These are phyloP conservation scores for Lepidotrigona ventralis DNA, from an alignment of 1,140 invertebrate genomes.

Conservation along the genomic window DNA sequence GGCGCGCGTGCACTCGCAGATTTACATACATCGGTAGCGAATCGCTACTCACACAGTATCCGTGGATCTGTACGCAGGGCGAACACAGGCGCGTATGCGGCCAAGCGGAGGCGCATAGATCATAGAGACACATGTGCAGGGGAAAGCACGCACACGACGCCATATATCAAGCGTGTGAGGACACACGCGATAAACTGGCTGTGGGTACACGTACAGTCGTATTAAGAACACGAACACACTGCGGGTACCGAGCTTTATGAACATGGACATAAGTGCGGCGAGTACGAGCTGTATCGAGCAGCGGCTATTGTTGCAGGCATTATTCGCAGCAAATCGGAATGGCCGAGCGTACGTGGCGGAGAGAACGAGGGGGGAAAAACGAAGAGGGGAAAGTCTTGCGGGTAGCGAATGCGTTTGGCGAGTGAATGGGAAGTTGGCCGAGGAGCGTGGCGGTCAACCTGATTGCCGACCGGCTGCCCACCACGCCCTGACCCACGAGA, in stretches of 20 bases:
- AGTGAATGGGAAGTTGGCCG: not conserved
- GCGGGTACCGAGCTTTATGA: not conserved
- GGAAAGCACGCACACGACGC: not conserved
- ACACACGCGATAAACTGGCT: conserved; percentile 18
- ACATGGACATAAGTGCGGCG: not conserved
- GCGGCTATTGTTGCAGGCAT: conserved; percentile 65
- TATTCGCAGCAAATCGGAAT: conserved; percentile 69
- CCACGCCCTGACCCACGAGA: conserved; percentile 63
- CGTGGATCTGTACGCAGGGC: not conserved
- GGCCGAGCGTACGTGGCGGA: conserved; percentile 23
- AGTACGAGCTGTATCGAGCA: conserved; percentile 33
- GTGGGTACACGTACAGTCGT: not conserved
- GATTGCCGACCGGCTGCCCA: conserved; percentile 50
- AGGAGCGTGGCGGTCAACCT: conserved; percentile 22
- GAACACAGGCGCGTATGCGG: not conserved
- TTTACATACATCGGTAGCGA: conserved; percentile 6
- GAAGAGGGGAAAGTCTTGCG: not conserved
- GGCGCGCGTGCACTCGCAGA: not conserved
- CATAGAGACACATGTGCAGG: conserved; percentile 17
- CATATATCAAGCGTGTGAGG: conserved; percentile 14
- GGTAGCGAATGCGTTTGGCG: conserved; percentile 1
- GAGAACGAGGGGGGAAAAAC: too few species aligned
- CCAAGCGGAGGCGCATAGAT: conserved; percentile 22
- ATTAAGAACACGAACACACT: conserved; percentile 1
- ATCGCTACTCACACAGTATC: not conserved